phyloP scores from a whole-genome alignment of 92 coral and sea anemone species.

The Porites divaricata region DNA sequence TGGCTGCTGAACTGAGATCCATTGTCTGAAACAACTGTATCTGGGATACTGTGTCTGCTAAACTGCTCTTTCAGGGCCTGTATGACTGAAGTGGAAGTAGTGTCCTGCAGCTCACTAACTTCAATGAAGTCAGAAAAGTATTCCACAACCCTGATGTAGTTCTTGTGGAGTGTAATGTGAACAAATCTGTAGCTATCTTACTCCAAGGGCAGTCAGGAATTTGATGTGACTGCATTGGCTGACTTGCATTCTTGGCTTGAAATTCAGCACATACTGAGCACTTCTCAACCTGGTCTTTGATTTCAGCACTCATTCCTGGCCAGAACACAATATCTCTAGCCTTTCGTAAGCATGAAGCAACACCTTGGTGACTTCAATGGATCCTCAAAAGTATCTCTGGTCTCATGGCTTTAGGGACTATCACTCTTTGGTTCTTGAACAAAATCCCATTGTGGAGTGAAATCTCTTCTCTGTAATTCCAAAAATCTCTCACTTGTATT shows the following conservation, averaged over 20 bases:
- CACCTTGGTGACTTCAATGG: constrained; percentile 58
- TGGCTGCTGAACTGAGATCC: constrained; percentile 41
- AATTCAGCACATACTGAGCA: constrained; percentile 53
- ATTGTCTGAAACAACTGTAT: constrained; percentile 42
- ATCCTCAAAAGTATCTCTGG: constrained; percentile 9
- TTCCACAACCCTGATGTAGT: constrained; percentile 38
- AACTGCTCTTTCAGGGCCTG: constrained; percentile 33
- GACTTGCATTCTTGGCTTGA: constrained; percentile 37
- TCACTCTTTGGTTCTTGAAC: constrained; percentile 54
- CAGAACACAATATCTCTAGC: constrained; percentile 55
- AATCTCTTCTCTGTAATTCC: constrained; percentile 57
- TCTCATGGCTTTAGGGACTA: constrained; percentile 38
- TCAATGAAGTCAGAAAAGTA: constrained; percentile 35
- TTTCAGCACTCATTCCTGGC: constrained; percentile 58
- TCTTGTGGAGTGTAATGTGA: constrained; percentile 37
- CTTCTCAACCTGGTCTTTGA: constrained; percentile 44
- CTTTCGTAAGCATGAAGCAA: constrained; percentile 38
- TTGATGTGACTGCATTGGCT: constrained; percentile 51
- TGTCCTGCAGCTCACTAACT: constrained; percentile 19
- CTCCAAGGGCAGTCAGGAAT: constrained; percentile 58
- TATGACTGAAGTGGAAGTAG: constrained; percentile 33
- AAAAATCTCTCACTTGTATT: constrained; percentile 44
- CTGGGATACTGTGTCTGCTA: constrained; percentile 29
- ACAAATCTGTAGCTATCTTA: constrained; percentile 43
- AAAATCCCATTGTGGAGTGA: constrained; percentile 52